Conservation (phyloP, 2,888 invertebrate genomes). For the Cyaniris semiargus region DNA sequence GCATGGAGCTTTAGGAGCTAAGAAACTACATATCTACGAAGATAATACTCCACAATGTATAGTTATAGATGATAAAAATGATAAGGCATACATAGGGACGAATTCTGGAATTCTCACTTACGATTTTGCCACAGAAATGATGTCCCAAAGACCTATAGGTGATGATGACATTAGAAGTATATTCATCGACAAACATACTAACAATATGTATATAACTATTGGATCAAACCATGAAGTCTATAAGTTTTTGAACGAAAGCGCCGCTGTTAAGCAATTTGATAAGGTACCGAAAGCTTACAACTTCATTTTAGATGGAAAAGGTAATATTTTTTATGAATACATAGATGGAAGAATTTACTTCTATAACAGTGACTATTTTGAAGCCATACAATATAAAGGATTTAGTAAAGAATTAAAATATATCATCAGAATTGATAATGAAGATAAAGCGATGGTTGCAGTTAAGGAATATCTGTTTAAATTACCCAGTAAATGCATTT, state of each 20-base stretch:
- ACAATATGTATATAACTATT: conserved; percentile 69
- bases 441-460: conserved; percentile 67
- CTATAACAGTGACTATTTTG: conserved; percentile 62
- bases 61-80: conserved; percentile 55
- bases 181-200: conserved; percentile 66
- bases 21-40: conserved; percentile 63
- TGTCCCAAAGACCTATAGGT: conserved; percentile 66
- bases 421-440: conserved; percentile 62
- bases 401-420: conserved; percentile 70
- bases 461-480: conserved; percentile 67
- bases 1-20: conserved; percentile 67
- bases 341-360: conserved; percentile 70
- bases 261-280: conserved; percentile 67
- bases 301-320: conserved; percentile 64
- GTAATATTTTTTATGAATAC: conserved; percentile 69
- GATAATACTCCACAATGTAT: conserved; percentile 68
- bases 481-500: conserved; percentile 58
- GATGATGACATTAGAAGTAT: conserved; percentile 70
- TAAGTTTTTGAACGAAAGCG: conserved; percentile 65
- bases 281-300: conserved; percentile 69
- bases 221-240: conserved; percentile 68
- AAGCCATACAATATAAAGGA: conserved; percentile 72
- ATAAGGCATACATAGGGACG: conserved; percentile 66
- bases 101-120: conserved; percentile 69
- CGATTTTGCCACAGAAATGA: conserved; percentile 64